A percentile compares a stretch with the other conserved stretches of the same genome.
phyloP scores from a whole-genome alignment of 30 jellyfish, hydroid and myxozoan species.

The Turritopsis dohrnii region DNA sequence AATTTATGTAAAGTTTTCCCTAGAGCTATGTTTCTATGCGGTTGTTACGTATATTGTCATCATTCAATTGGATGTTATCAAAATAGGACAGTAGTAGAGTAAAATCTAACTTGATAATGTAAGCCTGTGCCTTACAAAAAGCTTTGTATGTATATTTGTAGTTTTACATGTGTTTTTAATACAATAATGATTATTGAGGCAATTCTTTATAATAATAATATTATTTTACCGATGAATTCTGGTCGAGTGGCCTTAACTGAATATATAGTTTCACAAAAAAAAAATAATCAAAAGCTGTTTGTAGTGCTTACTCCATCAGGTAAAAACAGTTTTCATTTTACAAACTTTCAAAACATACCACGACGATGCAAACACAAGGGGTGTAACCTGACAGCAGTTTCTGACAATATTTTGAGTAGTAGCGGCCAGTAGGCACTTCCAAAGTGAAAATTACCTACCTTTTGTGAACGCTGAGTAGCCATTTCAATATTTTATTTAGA shows the following conservation, averaged over 20 bases:
- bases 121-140: no score
- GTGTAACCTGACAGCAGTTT: background rate
- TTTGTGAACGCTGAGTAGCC: background rate
- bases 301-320: background rate
- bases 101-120: no score
- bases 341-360: background rate
- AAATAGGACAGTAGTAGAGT: no score
- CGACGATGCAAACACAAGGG: background rate
- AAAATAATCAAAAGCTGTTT: background rate
- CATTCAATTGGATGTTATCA: no score
- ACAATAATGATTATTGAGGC: no score
- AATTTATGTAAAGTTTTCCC: no score
- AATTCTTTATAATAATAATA: no score
- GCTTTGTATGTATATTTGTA: no score
- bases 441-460: background rate
- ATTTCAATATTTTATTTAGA: background rate
- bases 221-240: no score
- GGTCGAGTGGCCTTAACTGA: background rate
- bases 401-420: background rate
- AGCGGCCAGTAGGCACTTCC: background rate
- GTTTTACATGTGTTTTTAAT: no score
- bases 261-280: background rate
- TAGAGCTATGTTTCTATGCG: no score
- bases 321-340: background rate
- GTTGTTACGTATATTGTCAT: no score